Evolutionary conservation across 2,797 vertebrate species (phyloP), one percentile per base, ranked within the genome.

Genomic region (Tragopan temminckii): DNA sequence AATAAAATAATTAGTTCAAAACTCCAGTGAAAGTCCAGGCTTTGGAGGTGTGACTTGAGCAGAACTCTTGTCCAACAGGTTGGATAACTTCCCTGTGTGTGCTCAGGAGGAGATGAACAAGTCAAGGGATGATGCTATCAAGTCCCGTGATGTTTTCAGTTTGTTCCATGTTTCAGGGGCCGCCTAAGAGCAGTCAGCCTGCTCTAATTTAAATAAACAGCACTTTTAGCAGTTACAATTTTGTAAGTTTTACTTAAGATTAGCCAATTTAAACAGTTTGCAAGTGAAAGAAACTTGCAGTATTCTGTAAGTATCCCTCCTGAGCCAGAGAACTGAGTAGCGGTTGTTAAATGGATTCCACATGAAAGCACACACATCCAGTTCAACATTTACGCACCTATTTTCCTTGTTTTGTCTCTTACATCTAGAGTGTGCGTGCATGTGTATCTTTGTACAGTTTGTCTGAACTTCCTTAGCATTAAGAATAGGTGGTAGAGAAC

Each of bases 201-300:
- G 20, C 50, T 80, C 27, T 55, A 4, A 68, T 82, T 88, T 85
- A 81, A 86, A 21, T 80, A 25, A 82, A 7, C 55, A 52, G 77
- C 63, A 62, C 18, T 50, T 87, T 63, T 66, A 75, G 68, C 18
- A 66, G 19, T 24, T 77, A 4, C 7, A 48, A 29, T 50, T 85
- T 91, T 90, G 85, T 80, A 80, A 52, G 72, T 81, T 90, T 89
- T 89, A 33, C 42, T 84, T 89, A 50, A 78, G 19, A 42, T 85
- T 40, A 67, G 72, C 79, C 76, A 83, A 45, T 79, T 92, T 71
- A 85, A 80, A 76, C 55, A 48, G 13, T 80, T 90, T 92, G 23
- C 29, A 42, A 52, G 55, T 43, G 80, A 88, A 89, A 93, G 62
- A 89, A 68, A 71, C n/a, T 89, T 70, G 38, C 1, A 52, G 21